phyloP scores from a whole-genome alignment of 2,797 vertebrate species.

The Diceros bicornis region DNA sequence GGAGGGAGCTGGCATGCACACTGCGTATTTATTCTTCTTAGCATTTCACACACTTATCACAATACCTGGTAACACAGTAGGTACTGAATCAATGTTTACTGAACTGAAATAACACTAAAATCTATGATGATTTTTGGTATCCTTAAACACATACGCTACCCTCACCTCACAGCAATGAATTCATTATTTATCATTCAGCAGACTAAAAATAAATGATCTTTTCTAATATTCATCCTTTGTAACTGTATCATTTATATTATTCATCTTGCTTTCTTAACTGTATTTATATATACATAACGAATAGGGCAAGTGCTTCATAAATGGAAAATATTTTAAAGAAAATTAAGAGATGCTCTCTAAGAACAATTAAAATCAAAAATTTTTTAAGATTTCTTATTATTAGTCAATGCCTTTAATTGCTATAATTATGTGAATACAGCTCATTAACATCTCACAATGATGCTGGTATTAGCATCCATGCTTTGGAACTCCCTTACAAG shows the following conservation, averaged over 20 bases:
- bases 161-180: constrained; percentile 13
- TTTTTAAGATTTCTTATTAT: not conserved
- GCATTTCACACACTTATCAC: not conserved
- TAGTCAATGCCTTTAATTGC: constrained; percentile 39
- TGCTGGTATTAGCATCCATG: not conserved
- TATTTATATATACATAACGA: not conserved
- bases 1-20: not conserved
- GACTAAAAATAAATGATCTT: constrained; percentile 63
- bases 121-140: not conserved
- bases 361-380: constrained; percentile 60
- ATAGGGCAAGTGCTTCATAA: not conserved
- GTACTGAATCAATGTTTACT: not conserved
- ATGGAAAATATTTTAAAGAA: constrained; percentile 39
- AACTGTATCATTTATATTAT: constrained; percentile 7
- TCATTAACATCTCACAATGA: not conserved
- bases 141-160: not conserved
- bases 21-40: not conserved
- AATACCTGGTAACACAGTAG: not conserved
- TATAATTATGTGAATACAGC: constrained; percentile 66
- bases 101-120: not conserved
- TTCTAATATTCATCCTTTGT: constrained; percentile 26
- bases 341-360: constrained; percentile 10
- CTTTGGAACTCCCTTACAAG: constrained; percentile 53
- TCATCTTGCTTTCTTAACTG: constrained; percentile 39
- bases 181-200: constrained; percentile 41